Conservation (phyloP, 2,113 vertebrate species). For the Diadophis punctatus region DNA sequence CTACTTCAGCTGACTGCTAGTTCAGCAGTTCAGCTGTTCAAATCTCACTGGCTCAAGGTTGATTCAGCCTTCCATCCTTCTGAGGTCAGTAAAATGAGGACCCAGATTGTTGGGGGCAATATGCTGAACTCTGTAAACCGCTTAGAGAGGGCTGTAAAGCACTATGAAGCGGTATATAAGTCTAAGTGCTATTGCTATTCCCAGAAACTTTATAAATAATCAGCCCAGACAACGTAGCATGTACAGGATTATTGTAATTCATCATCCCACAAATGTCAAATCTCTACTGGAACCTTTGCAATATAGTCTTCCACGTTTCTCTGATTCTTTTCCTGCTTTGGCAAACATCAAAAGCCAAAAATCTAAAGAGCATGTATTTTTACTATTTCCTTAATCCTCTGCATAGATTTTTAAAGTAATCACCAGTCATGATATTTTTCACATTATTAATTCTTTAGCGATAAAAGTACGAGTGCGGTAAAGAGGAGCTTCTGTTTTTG, state of each 20-base stretch:
- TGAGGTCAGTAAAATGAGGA: no score
- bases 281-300: background rate
- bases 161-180: no score
- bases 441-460: constrained; percentile 35
- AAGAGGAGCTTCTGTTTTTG: constrained; percentile 29
- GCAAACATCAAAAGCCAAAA: constrained; percentile 13
- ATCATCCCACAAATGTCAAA: background rate
- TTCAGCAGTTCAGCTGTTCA: no score
- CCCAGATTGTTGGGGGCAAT: no score
- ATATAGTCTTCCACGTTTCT: constrained; percentile 13
- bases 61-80: no score
- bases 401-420: background rate
- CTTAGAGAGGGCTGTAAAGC: no score
- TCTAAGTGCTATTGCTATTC: no score
- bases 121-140: no score
- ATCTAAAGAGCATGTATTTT: constrained; percentile 5
- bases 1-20: no score
- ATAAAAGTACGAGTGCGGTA: constrained; percentile 36
- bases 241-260: background rate
- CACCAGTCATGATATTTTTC: background rate
- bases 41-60: no score
- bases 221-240: background rate
- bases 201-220: constrained; percentile 7
- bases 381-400: background rate
- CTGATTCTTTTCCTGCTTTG: constrained; percentile 43